Evolutionary conservation across 2,797 vertebrate species (phyloP).

Genomic region (Hydrophis major): DNA sequence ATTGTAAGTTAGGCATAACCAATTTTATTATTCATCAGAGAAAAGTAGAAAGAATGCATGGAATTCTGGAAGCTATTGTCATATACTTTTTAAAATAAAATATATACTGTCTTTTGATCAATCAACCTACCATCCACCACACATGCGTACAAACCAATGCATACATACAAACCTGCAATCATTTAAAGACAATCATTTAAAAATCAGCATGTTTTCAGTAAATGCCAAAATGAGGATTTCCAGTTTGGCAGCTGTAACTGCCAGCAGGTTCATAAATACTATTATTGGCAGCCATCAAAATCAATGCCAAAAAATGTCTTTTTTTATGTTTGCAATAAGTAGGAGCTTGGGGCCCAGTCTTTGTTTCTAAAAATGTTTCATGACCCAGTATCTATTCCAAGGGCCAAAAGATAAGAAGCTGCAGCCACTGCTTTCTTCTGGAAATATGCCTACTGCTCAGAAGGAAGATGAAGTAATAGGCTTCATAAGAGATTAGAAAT

Average conservation of each 20-base stretch:
- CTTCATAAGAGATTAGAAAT: not conserved
- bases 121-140: not conserved
- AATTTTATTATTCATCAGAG: not conserved
- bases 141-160: not conserved
- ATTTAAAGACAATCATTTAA: not conserved
- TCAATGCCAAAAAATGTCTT: not conserved
- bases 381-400: not conserved
- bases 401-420: not conserved
- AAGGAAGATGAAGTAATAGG: not conserved
- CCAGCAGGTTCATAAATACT: not conserved
- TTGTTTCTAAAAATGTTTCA: not conserved
- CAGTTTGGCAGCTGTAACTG: not conserved
- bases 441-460: not conserved
- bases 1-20: not conserved
- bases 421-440: not conserved
- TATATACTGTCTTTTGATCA: not conserved
- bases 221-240: not conserved
- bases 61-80: not conserved
- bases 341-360: not conserved
- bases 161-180: not conserved
- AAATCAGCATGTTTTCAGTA: not conserved
- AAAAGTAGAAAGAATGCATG: not conserved
- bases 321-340: not conserved
- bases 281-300: not conserved
- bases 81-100: not conserved